Base-by-base conservation (phyloP, 2,888 invertebrate species). In the Drosophila siamana region DNA sequence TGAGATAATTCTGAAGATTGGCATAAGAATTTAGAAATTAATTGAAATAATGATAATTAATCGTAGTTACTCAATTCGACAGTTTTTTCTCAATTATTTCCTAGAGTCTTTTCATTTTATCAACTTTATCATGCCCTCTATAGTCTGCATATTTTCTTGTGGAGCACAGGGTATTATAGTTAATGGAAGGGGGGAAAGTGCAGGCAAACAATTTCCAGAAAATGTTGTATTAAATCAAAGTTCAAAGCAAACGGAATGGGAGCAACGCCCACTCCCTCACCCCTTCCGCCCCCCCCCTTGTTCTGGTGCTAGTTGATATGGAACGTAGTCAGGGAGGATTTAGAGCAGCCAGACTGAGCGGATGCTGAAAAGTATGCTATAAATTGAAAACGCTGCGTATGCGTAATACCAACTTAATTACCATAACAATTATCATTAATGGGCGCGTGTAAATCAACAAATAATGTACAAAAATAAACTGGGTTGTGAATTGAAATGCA, bases 201-300 rank as follows among this genome's bases (percentile, higher is more conserved):
- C 16, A 52, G 26, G 57, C 63, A 63, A 73, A 67, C 54, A 62
- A 71, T 67, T 61, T 75, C 24, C 54, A 28, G 38, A 59, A 55
- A 67, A 75, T 71, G 46, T 62, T 56, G 56, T 46, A 71, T 71
- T 67, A 71, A 75, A 74, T 75, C 72, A 71, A 60, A 75, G 72
- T 74, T 75, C 68, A 75, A 74, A 74, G 74, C 46, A 26, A 26
- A 43, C 28, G 51, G 61, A 15, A 61, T 19, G 43, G 36, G 43
- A 30, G 38, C 33, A 43, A 43, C 19, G n/a, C n/a, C n/a, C n/a
- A n/a, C n/a, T n/a, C n/a, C n/a, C n/a, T n/a, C n/a, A n/a, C n/a
- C n/a, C n/a, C n/a, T 9, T 28, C 11, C 15, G 16, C 47, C 11
- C n/a, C 16, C 16, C 15, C n/a, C n/a, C n/a, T n/a, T n/a, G n/a